Percentiles rank a stretch among this genome's conserved stretches.
Conservation (phyloP, 2,113 vertebrate species). For the Cheilinus undulatus region DNA sequence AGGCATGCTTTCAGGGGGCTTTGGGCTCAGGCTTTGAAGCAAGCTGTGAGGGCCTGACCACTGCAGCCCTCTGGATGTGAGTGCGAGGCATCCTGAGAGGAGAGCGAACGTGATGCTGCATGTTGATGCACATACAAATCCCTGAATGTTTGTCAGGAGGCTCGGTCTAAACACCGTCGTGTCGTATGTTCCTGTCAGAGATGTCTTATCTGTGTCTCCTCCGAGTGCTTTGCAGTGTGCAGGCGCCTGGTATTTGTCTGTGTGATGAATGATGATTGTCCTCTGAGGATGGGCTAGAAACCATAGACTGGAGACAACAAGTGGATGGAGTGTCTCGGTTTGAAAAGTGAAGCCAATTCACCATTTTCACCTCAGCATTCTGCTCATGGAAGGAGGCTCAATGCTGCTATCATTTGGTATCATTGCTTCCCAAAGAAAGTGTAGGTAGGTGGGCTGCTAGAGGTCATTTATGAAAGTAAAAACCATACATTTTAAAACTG, state of each 20-base stretch:
- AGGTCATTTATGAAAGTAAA: too few species aligned
- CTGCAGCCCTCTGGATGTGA: slow-evolving; percentile 12
- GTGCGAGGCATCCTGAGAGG: slow-evolving; percentile 14
- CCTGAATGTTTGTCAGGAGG: slow-evolving; percentile 3
- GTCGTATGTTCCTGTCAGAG: neutral
- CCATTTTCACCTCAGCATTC: neutral
- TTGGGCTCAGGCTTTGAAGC: slow-evolving; percentile 59
- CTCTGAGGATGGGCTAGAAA: neutral
- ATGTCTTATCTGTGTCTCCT: neutral
- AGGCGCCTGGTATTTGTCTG: neutral
- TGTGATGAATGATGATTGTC: slow-evolving; percentile 6
- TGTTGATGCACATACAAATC: slow-evolving; percentile 12
- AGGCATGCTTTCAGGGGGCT: slow-evolving; percentile 59
- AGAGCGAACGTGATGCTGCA: slow-evolving; percentile 23
- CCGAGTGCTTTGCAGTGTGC: neutral
- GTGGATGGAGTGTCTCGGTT: neutral
- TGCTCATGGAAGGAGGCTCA: neutral
- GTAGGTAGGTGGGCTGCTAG: too few species aligned
- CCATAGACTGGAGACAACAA: neutral
- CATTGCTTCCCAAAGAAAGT: too few species aligned
- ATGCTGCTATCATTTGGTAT: neutral
- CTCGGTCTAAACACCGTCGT: slow-evolving; percentile 6
- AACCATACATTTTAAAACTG: too few species aligned
- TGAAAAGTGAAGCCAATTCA: neutral
- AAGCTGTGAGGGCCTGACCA: slow-evolving; percentile 52